Percentiles rank a stretch among this genome's conserved stretches.
Conservation (phyloP, 2,113 vertebrate genomes). For the Dicrurus megarhynchus region DNA sequence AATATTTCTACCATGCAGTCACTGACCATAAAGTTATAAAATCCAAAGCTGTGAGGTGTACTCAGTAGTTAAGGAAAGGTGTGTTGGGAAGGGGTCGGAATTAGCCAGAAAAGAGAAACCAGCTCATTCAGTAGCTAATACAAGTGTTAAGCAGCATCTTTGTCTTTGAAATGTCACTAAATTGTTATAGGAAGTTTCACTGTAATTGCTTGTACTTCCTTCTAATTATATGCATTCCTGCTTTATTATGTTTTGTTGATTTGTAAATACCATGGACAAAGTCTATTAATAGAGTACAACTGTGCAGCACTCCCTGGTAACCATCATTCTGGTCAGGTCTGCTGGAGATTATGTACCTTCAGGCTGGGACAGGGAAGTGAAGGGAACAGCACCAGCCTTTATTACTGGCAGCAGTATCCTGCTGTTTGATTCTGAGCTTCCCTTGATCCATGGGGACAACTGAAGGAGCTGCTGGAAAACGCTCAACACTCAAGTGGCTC, state of each 20-base stretch:
- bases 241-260: background rate
- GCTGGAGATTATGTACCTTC: background rate
- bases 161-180: background rate
- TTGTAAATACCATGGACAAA: background rate
- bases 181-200: background rate
- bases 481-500: background rate
- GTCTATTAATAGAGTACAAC: background rate
- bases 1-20: background rate
- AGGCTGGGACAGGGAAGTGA: background rate
- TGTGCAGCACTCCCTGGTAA: background rate
- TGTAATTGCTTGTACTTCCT: background rate
- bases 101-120: background rate
- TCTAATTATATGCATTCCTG: background rate
- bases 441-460: background rate
- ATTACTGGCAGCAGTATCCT: background rate
- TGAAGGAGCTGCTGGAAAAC: background rate
- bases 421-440: background rate
- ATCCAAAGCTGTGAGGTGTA: background rate
- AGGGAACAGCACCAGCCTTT: background rate
- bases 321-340: background rate
- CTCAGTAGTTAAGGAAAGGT: background rate
- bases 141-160: background rate
- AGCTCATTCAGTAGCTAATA: fast-evolving
- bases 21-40: background rate
- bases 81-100: background rate